These are phyloP conservation scores for Ephialtes manifestator DNA, from an alignment of 2,888 invertebrate species.

Conservation along the genomic window DNA sequence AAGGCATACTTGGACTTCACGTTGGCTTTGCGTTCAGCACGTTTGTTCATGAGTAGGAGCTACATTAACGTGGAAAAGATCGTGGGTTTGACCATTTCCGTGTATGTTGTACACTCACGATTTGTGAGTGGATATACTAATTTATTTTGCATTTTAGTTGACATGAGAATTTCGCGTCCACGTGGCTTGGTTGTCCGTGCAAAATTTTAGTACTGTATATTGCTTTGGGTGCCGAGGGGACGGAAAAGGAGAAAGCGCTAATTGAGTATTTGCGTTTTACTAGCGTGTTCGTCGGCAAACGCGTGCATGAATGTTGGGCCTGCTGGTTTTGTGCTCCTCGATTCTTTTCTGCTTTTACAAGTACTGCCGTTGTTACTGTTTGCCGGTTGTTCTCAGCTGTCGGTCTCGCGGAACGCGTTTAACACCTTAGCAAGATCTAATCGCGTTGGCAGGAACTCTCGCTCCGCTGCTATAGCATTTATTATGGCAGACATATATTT, in stretches of 20 bases:
- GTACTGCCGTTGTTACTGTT: slow-evolving; percentile 39
- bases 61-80: neutral
- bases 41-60: neutral
- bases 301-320: slow-evolving; percentile 54
- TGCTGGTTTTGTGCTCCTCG: slow-evolving; percentile 37
- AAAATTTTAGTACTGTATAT: slow-evolving; percentile 60
- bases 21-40: neutral
- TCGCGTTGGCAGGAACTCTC: slow-evolving; percentile 49
- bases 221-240: neutral
- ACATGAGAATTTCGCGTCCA: neutral
- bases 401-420: slow-evolving; percentile 67
- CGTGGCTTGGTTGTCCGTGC: slow-evolving; percentile 47
- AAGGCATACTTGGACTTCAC: neutral
- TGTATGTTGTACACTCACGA: neutral
- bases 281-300: slow-evolving; percentile 42
- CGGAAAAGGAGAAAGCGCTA: slow-evolving; percentile 75
- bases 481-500: slow-evolving; percentile 52
- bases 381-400: slow-evolving; percentile 61
- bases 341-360: slow-evolving; percentile 16
- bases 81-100: neutral
- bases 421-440: slow-evolving; percentile 66
- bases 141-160: slow-evolving; percentile 10
- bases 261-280: slow-evolving; percentile 82
- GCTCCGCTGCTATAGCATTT: slow-evolving; percentile 44
- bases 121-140: neutral